Evolutionary conservation across 37 sponge, comb jelly and placozoan genomes (phyloP).

Genomic region (Corticium candelabrum): DNA sequence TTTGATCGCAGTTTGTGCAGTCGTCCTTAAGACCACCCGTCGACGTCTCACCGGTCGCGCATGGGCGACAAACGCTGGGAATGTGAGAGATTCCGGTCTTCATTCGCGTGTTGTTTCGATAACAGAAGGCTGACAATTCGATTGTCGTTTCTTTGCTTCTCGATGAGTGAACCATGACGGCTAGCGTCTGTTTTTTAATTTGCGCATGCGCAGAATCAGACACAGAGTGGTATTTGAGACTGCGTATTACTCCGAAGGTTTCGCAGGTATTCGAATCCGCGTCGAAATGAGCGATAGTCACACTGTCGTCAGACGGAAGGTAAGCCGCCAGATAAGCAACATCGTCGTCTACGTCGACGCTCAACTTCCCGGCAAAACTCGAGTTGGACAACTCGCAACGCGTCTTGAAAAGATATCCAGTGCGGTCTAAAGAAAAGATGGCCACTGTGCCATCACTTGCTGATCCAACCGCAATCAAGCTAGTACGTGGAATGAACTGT

Average conservation of each 20-base stretch:
- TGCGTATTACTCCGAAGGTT: not conserved
- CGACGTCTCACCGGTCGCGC: not conserved
- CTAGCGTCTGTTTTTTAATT: not conserved
- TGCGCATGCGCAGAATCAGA: too few relatives aligned
- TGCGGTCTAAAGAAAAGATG: too few relatives aligned
- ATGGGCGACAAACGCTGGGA: not conserved
- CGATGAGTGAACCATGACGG: not conserved
- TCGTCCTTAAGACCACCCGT: not conserved
- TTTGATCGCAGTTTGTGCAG: not conserved
- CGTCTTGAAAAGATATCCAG: too few relatives aligned
- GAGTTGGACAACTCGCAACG: too few relatives aligned
- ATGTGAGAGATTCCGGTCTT: not conserved
- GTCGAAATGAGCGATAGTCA: not conserved
- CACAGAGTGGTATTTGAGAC: not conserved
- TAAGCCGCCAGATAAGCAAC: too few relatives aligned
- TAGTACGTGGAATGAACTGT: not conserved
- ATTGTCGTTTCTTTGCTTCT: not conserved
- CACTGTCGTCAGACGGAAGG: too few relatives aligned
- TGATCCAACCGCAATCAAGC: not conserved
- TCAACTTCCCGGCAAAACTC: too few relatives aligned
- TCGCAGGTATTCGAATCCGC: not conserved
- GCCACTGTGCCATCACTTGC: not conserved
- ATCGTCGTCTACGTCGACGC: too few relatives aligned
- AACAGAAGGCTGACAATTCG: not conserved
- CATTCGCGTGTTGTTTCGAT: not conserved